Percentiles rank a stretch among this genome's conserved stretches.
These are phyloP conservation scores for Pangasianodon hypophthalmus DNA, from an alignment of 2,113 vertebrate genomes.

Conservation along the genomic window DNA sequence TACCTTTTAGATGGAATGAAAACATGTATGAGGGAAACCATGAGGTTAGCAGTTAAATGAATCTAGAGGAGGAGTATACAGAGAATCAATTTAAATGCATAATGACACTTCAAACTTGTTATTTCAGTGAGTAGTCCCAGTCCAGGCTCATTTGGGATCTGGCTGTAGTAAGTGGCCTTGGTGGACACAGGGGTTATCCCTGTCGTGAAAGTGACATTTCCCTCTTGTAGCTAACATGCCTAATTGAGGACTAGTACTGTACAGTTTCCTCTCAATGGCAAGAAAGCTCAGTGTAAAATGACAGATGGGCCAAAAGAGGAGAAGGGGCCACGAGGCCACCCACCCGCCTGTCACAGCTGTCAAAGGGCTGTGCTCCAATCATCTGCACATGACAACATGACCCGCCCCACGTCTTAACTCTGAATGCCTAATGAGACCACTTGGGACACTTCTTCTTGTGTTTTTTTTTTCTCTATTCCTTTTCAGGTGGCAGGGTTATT, in stretches of 20 bases:
- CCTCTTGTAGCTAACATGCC: slow-evolving; percentile 50
- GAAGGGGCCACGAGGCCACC: slow-evolving; percentile 43
- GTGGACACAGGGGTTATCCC: slow-evolving; percentile 37
- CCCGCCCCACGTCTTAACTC: slow-evolving; percentile 48
- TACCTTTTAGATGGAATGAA: slow-evolving; percentile 3
- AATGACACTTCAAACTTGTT: background rate
- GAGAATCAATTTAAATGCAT: background rate
- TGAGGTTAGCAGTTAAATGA: background rate
- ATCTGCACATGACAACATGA: slow-evolving; percentile 51
- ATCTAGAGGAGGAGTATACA: background rate
- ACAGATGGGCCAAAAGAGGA: slow-evolving; percentile 54
- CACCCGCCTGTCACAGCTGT: slow-evolving; percentile 55
- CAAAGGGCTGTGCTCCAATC: slow-evolving; percentile 52
- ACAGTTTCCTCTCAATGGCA: slow-evolving; percentile 37
- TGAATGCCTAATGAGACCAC: slow-evolving; percentile 55
- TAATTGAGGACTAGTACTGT: slow-evolving; percentile 51
- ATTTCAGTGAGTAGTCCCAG: slow-evolving; percentile 4
- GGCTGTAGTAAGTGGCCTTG: slow-evolving; percentile 39
- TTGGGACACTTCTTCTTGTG: slow-evolving; percentile 46
- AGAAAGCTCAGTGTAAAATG: slow-evolving; percentile 45
- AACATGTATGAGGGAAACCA: background rate
- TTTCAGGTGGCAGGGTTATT: slow-evolving; percentile 49
- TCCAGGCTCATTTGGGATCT: slow-evolving; percentile 38
- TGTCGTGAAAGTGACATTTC: slow-evolving; percentile 53
- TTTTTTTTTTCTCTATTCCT: slow-evolving; percentile 1